Base-by-base conservation (phyloP, 2,113 vertebrate genomes). In the Grallaria varia region DNA sequence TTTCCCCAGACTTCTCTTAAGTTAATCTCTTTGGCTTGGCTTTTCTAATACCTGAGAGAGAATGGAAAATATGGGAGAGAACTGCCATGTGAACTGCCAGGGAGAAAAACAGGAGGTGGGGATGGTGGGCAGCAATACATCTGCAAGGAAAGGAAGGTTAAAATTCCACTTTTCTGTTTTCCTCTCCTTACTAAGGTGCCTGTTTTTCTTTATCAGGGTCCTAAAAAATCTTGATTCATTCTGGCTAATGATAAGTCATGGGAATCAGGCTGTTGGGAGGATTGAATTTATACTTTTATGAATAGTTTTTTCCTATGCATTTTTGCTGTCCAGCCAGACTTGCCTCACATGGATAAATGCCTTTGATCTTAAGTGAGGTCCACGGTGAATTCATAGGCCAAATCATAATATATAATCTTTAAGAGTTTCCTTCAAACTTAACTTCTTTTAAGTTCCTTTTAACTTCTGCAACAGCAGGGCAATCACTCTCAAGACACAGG, bases 311-410 rank as follows among this genome's bases (percentile, higher is more conserved):
- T 66, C 56, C n/a, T 88, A 3, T 44, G 21, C 22, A 16, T 92
- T 95, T 90, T 93, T 93, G n/a, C 80, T 89, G 44, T 82, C 23
- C 44, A 94, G 84, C 56, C 91, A 90, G 84, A 63, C 69, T 89
- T 93, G 31, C 58, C 30, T 89, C 73, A 63, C 23, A 23, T n/a
- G 60, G 15, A 80, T 79, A n/a, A 76, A 35, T 81, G 91, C 76
- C 53, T 95, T 95, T 93, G 77, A 94, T 95, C 40, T 58, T 72
- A 64, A 87, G 73, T 87, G 91, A 94, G 58, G 58, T 96, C 81
- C 10, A 0, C 53, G 58, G 58, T 95, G 53, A 76, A 82, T 94
- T 88, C 95, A 84, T 85, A 64, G 73, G 40, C 49, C 31, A 79
- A 84, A 82, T 87, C 20, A 64, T 79, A 35, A 39, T 13, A 2